Evolutionary conservation across 92 coral and sea anemone genomes (phyloP), one percentile per base, ranked within the genome.

Genomic region (Palythoa grandiflora): DNA sequence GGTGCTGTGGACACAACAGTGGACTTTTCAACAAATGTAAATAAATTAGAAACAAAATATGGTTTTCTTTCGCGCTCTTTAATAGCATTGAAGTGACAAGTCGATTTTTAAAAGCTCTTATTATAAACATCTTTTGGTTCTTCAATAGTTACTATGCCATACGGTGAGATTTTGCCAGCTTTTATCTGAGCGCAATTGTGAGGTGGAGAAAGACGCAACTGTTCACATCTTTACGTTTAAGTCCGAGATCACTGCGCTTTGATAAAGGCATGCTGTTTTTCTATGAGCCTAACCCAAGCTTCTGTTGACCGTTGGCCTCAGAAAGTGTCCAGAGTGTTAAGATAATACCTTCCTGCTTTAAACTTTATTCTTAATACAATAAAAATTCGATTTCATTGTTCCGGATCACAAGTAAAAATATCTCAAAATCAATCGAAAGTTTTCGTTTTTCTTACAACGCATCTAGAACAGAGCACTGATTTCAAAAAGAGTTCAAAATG

Each of bases 21-120:
- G 75, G 35, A 48, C 86, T 40, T 66, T 81, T 81, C 86, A 81
- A 28, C 86, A 81, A 81, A 66, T 60, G 61, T 81, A 81, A 65
- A 66, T 66, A 81, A 66, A 65, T 21, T 60, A 19, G 75, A 3
- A 81, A 66, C 75, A 40, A 66, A 66, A 81, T 28, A 65, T 40
- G 73, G 48, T 77, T 80, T 48, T 47, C 40, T 68, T 13, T 68
- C 63, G 38, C 86, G 10, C 38, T 11, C 61, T 47, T 53, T 77
- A 77, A 77, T 77, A 77, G 83, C 83, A 68, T 28, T 68, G 52
- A 20, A 65, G 55, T 81, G 86, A 81, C 75, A 66, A 40, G 86
- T 81, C 75, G 66, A 9, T 66, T 81, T 57, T n/a, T 35, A 37
- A 57, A 54, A 78, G 48, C 78, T 36, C 19, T 81, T 68, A 68